phyloP scores from a whole-genome alignment of 2,113 vertebrate genomes.

The Sebastes schlegelii region DNA sequence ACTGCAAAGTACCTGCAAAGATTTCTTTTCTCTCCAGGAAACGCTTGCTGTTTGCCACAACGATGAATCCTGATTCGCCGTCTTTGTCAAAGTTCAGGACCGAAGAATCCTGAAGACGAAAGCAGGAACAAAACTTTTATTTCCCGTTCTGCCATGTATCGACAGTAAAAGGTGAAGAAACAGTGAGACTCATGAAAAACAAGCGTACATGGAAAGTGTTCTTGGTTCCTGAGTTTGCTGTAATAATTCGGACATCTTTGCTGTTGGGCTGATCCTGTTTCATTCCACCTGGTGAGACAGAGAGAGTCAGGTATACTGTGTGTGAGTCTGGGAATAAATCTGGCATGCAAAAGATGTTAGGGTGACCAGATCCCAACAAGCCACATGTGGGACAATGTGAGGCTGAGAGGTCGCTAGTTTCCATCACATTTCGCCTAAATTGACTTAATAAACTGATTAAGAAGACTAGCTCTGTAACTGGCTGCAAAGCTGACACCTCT shows the following conservation, averaged over 20 bases:
- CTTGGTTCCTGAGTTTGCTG: not conserved
- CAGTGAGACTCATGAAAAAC: not conserved
- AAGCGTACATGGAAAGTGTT: constrained; percentile 6
- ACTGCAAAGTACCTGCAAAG: constrained; percentile 81
- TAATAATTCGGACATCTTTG: not conserved
- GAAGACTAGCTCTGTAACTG: too few relatives aligned
- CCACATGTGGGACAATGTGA: too few relatives aligned
- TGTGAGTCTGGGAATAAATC: not conserved
- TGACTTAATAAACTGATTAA: too few relatives aligned
- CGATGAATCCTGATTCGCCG: not conserved
- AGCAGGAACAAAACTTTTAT: not conserved
- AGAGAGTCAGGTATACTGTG: not conserved
- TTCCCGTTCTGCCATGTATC: not conserved
- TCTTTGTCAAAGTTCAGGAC: not conserved
- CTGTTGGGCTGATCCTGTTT: not conserved
- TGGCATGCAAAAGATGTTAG: too few relatives aligned
- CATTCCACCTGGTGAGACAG: not conserved
- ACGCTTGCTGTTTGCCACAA: constrained; percentile 64
- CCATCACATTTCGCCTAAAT: too few relatives aligned
- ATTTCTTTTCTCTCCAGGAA: constrained; percentile 87
- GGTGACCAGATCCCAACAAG: too few relatives aligned
- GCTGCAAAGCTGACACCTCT: too few relatives aligned
- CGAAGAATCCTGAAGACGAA: constrained; percentile 54
- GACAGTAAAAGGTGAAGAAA: constrained; percentile 2
- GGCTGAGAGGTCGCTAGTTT: too few relatives aligned